Evolutionary conservation across 2,113 vertebrate genomes (phyloP), one percentile per base, ranked within the genome.

Genomic region (Prietella phreatophila): DNA sequence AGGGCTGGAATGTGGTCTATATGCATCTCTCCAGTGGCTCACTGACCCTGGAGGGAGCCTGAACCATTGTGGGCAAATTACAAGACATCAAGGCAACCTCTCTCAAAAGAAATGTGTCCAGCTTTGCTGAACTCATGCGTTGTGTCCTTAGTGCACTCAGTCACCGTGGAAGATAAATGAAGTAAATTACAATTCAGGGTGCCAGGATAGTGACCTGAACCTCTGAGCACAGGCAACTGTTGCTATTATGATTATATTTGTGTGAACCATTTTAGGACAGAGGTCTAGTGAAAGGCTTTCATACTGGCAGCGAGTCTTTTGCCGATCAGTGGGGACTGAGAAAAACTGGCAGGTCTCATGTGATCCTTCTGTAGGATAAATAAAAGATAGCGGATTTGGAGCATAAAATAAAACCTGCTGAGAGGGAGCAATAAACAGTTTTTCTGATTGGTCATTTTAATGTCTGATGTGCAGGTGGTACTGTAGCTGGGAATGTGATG

Each of bases 171-270:
- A 63, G 58, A 76, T 19, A 47, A 76, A 47, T 47, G 47, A 76
- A 25, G 67, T 58, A 36, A 76, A 75, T 85, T 39, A 61, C 55
- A 10, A 50, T 19, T 33, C 15, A 56, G 53, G 30, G 15, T 75
- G 47, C 83, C 60, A 67, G 20, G 58, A 30, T 56, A 56, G 50
- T 85, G 47, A 85, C 33, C 50, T 75, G 67, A n/a, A 15, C 13
- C 22, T 47, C 14, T 47, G 63, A 67, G 27, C 17, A 53, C 1
- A 17, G 50, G 55, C 55, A 36, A 82, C 55, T 33, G 82, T 69
- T 53, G 17, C 27, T 30, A 84, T 84, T 84, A 69, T 69, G 19
- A 84, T 84, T 50, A 67, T 65, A n/a, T 61, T 61, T 82, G 55
- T 42, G 30, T 65, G 42, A 17, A 67, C 42, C 61, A 83, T 19